Evolutionary conservation across 2,113 vertebrate genomes (phyloP).

Genomic region (Aramus guarauna): DNA sequence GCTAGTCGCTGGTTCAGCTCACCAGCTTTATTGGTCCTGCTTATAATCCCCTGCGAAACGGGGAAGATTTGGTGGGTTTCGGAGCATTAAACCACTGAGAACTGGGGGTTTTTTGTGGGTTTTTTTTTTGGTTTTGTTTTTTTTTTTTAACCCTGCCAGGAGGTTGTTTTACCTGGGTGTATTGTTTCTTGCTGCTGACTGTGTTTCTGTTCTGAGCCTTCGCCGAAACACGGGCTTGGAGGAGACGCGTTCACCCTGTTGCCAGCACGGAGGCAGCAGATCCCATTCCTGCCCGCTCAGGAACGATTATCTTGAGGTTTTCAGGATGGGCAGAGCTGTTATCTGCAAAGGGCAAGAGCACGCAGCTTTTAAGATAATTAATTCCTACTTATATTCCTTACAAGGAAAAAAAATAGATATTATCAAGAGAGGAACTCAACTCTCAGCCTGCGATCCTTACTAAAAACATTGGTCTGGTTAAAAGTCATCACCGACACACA

Average conservation of each 20-base stretch:
- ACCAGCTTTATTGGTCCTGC: neutral
- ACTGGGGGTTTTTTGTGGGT: too few relatives aligned
- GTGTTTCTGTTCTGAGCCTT: neutral
- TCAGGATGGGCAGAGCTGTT: neutral
- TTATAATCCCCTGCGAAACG: rapidly evolving
- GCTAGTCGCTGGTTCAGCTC: rapidly evolving
- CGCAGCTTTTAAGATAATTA: neutral
- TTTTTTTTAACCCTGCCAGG: neutral
- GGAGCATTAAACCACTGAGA: neutral
- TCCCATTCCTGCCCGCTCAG: rapidly evolving
- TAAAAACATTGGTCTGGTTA: neutral
- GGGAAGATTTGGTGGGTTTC: neutral
- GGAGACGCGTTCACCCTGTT: rapidly evolving
- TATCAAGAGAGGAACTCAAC: neutral
- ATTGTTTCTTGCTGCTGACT: neutral
- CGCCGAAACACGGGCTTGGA: rapidly evolving
- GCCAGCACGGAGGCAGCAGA: neutral
- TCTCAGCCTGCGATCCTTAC: rapidly evolving
- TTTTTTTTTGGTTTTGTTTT: too few relatives aligned
- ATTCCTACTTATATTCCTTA: neutral
- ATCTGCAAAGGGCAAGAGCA: neutral
- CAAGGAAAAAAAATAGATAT: neutral
- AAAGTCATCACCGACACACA: rapidly evolving
- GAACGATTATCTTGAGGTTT: neutral
- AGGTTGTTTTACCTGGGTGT: too few relatives aligned